Evolutionary conservation across 92 coral and sea anemone genomes (phyloP), one percentile per base, ranked within the genome.

Genomic region (Epizoanthus illoricatus): DNA sequence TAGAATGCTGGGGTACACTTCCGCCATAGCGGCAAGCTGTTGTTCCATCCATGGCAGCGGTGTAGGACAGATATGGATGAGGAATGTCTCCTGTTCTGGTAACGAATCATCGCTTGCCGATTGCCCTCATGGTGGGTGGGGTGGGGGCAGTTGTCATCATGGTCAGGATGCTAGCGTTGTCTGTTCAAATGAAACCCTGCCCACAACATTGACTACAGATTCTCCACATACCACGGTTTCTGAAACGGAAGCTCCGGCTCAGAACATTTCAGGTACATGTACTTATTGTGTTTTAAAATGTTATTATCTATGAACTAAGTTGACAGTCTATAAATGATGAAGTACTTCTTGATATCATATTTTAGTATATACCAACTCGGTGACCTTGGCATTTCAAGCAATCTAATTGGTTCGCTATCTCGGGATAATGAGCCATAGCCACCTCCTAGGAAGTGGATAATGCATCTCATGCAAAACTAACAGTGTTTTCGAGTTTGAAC

Each of bases 151-250:
- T 73, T 85, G 88, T 74, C 40, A 74, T n/a, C 88, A 85, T 47
- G 49, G 69, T 18, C 84, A 85, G 75, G 88, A 85, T 69, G 88
- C 84, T 17, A 81, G 84, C 40, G 84, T 85, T 57, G 76, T 85
- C 16, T 85, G 88, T 41, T 78, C 82, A 11, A 20, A 58, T 18
- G 52, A 78, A 0, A 63, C 40, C 24, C 24, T 49, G 18, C 21
- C 43, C 19, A 63, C 42, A 9, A 21, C 80, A 12, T 5, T 23
- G 41, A 62, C 71, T 42, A 13, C 82, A 61, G 21, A 10, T 15
- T 52, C 60, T 78, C 66, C 43, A 43, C 43, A 16, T 3, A 63
- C 71, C 9, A 67, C 49, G 2, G 20, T 8, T 36, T 2, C 71
- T 41, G 20, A 36, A 3, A 78, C 71, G 16, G 21, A 45, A 11